A percentile compares a stretch with the other conserved stretches of the same genome.
These are phyloP conservation scores for Sebastes diploproa DNA, from an alignment of 2,797 vertebrate species.

Conservation along the genomic window DNA sequence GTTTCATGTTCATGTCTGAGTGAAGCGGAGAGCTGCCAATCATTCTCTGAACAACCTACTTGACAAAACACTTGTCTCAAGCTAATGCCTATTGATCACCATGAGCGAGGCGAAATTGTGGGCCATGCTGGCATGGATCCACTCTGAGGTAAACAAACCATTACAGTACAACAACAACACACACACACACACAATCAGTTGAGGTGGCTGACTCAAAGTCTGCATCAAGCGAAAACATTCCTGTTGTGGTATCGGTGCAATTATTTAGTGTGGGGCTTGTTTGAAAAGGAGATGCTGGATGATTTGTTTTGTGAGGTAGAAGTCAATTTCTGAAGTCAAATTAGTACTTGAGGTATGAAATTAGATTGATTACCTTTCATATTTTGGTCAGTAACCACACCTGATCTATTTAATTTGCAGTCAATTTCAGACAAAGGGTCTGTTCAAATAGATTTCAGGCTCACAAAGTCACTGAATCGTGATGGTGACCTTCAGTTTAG, in stretches of 20 bases:
- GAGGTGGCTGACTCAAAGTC: neutral
- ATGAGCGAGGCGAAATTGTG: constrained; percentile 27
- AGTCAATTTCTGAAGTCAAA: neutral
- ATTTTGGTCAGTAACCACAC: neutral
- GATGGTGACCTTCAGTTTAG: constrained; percentile 34
- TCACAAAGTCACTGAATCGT: neutral
- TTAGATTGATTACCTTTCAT: neutral
- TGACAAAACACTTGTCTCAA: constrained; percentile 59
- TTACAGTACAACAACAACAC: constrained; percentile 4
- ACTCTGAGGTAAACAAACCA: constrained; percentile 44
- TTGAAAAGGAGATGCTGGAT: neutral
- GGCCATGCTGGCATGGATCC: constrained; percentile 31
- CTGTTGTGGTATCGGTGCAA: neutral
- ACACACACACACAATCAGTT: neutral
- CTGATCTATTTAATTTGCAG: constrained; percentile 3
- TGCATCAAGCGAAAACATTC: neutral
- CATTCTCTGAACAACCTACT: constrained; percentile 47
- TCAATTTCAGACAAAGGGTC: neutral
- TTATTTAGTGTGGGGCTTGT: neutral
- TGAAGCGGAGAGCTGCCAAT: constrained; percentile 43
- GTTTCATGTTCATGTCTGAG: constrained; percentile 27
- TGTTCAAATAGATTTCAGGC: neutral
- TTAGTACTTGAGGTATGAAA: neutral
- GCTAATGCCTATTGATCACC: constrained; percentile 62
- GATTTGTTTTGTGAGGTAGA: neutral